phyloP scores from a whole-genome alignment of 2,888 invertebrate genomes.

The Habrosyne pyritoides region DNA sequence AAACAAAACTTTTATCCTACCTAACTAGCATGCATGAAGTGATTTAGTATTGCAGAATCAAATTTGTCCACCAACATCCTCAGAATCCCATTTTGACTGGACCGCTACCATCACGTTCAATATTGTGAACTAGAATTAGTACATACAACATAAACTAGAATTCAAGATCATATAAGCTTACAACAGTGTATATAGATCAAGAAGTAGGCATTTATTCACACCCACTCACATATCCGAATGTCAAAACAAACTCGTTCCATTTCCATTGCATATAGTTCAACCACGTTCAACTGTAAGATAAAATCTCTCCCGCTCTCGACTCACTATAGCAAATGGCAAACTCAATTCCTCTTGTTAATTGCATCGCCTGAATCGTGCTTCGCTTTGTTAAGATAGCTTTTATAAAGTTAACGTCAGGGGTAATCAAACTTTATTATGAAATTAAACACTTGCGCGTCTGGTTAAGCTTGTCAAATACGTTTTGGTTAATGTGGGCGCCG shows the following conservation, averaged over 20 bases:
- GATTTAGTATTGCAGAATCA: too few relatives aligned
- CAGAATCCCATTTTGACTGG: too few relatives aligned
- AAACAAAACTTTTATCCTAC: too few relatives aligned
- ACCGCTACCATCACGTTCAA: too few relatives aligned
- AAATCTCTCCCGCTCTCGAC: not conserved
- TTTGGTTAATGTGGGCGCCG: not conserved
- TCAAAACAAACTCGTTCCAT: not conserved
- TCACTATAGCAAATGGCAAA: not conserved
- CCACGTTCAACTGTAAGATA: not conserved
- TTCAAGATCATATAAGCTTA: too few relatives aligned
- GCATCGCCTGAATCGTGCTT: constrained; percentile 13
- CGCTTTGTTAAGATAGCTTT: not conserved
- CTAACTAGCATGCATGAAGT: too few relatives aligned
- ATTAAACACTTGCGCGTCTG: not conserved
- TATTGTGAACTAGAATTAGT: too few relatives aligned
- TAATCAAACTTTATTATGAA: constrained; percentile 11
- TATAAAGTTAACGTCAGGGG: not conserved
- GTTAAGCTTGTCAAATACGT: not conserved
- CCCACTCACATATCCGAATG: not conserved
- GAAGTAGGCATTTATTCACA: not conserved
- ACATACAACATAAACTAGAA: too few relatives aligned
- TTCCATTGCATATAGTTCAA: not conserved
- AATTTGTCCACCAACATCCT: too few relatives aligned
- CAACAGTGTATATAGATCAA: not conserved
- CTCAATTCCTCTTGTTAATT: constrained; percentile 7